Conservation (phyloP, 1,140 invertebrate species). For the Liolophura sinensis region DNA sequence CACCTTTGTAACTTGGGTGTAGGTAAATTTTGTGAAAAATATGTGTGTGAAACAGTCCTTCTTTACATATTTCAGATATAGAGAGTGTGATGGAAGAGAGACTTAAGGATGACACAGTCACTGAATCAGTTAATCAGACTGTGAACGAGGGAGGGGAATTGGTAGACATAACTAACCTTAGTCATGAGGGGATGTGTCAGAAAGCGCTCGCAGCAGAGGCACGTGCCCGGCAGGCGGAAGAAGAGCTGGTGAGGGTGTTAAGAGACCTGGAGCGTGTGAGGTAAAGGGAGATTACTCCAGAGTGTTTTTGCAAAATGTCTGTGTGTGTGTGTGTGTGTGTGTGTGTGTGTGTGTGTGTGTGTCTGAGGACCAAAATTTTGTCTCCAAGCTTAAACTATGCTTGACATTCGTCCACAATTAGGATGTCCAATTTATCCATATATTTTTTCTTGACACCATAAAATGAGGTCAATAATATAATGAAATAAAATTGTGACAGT, state of each 20-base stretch:
- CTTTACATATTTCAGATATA: neutral
- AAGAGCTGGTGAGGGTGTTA: slow-evolving; percentile 34
- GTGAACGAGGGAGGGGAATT: neutral
- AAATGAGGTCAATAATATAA: neutral
- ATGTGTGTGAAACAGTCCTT: slow-evolving; percentile 1
- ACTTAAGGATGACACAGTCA: slow-evolving; percentile 9
- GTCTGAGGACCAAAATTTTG: neutral
- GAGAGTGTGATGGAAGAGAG: neutral
- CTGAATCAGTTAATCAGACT: slow-evolving; percentile 13
- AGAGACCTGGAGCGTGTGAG: slow-evolving; percentile 42
- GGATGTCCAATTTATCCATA: neutral
- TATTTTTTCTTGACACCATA: neutral
- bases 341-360: neutral
- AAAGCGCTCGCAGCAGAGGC: slow-evolving; percentile 23
- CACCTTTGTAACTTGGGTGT: too few species aligned
- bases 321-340: neutral
- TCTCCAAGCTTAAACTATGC: neutral
- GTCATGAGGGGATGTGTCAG: slow-evolving; percentile 19
- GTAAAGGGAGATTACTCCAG: slow-evolving; percentile 21
- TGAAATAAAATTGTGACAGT: neutral
- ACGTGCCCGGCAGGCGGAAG: slow-evolving; percentile 22
- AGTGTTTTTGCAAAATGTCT: neutral
- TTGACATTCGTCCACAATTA: neutral
- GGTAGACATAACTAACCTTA: slow-evolving; percentile 12
- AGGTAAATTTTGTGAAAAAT: slow-evolving; percentile 9